Percentiles rank a stretch among this genome's conserved stretches.
These are phyloP conservation scores for Sicus ferrugineus DNA, from an alignment of 2,888 invertebrate genomes.

Conservation along the genomic window DNA sequence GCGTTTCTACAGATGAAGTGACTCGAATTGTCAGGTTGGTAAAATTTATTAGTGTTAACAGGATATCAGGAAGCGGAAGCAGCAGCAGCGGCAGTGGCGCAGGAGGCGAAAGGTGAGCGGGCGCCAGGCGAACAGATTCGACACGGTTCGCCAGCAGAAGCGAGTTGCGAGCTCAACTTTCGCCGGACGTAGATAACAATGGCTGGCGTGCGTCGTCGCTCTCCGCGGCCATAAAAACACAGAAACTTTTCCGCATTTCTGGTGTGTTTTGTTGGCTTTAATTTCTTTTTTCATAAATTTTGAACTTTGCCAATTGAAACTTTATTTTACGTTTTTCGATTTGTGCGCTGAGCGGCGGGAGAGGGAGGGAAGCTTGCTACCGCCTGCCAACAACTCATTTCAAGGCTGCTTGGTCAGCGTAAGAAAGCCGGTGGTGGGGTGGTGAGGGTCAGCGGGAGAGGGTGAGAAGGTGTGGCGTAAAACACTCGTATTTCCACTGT, in stretches of 20 bases:
- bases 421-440: too few relatives aligned
- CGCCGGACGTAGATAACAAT: slow-evolving; percentile 36
- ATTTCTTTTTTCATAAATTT: slow-evolving; percentile 27
- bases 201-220: slow-evolving; percentile 29
- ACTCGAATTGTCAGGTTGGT: slow-evolving; percentile 45
- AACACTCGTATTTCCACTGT: too few relatives aligned
- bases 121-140: neutral
- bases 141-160: slow-evolving; percentile 19
- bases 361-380: too few relatives aligned
- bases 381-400: slow-evolving; percentile 18
- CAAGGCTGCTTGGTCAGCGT: neutral
- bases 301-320: slow-evolving; percentile 30
- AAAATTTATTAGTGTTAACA: slow-evolving; percentile 49
- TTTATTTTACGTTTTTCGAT: slow-evolving; percentile 18
- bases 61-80: slow-evolving; percentile 42
- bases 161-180: slow-evolving; percentile 33
- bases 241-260: neutral
- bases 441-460: neutral
- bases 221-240: slow-evolving; percentile 18
- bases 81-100: slow-evolving; percentile 5
- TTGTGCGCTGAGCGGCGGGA: too few relatives aligned
- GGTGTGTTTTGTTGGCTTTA: neutral
- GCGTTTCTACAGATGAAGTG: too few relatives aligned
- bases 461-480: neutral
- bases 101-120: slow-evolving; percentile 8